Base-by-base conservation (phyloP, 2,888 invertebrate genomes). In the Euplexia lucipara region DNA sequence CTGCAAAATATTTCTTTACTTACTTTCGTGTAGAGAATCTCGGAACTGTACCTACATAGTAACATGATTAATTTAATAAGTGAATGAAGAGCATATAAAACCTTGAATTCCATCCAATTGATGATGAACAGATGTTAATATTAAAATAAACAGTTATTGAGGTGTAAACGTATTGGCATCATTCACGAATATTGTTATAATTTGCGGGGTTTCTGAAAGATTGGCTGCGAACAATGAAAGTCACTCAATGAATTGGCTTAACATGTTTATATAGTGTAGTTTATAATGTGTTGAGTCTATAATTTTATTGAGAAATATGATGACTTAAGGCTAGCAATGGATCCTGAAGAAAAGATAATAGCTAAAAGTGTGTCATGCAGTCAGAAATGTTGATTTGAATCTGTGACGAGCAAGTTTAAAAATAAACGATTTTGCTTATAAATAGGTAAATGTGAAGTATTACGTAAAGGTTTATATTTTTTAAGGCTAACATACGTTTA, bases 171-270 rank as follows among this genome's bases (percentile, higher is more conserved):
- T 18, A 20, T 14, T 8, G 1, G n/a, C 22, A 26, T 68, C 41
- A 53, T 37, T 72, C 47, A 48, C 34, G 32, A 72, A 65, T 72
- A 68, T 68, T 47, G 72, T 47, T 42, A 12, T 18, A 64, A 52
- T 42, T 49, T 44, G 14, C 39, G 18, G 6, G 1, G 8, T 10
- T n/a, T 26, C 12, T 72, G 65, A 65, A 47, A 37, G 65, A 42
- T 72, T 22, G 1, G 45, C 18, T 22, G 53, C 34, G 22, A 41
- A 68, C 41, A 72, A 30, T 42, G 12, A 18, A 3, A 12, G 7
- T 72, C 72, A 18, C 35, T 72, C 52, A 72, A 37, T 68, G 22
- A 34, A 16, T 35, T 35, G 16, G 45, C 64, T 53, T 39, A 37
- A 20, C 26, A 68, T 66, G 22, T 67, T 62, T 59, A 45, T 52